These are phyloP conservation scores for Dipodomys ordii DNA, from an alignment of 2,113 vertebrate species.

Conservation along the genomic window DNA sequence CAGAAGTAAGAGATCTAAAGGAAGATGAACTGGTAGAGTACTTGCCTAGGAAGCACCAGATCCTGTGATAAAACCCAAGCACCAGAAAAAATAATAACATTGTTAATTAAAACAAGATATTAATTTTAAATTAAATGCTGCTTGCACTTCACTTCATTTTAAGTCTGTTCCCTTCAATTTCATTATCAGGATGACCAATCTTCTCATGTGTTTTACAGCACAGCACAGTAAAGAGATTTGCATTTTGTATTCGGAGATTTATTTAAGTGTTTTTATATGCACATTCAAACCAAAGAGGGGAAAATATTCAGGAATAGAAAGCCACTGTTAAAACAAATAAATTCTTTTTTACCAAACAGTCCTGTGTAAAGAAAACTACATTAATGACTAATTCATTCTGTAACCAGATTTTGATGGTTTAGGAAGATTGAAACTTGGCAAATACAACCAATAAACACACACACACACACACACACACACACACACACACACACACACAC, in stretches of 20 bases:
- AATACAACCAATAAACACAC: constrained; percentile 11
- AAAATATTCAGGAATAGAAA: constrained; percentile 37
- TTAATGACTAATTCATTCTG: constrained; percentile 3
- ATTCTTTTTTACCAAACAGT: constrained; percentile 46
- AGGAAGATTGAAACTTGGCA: neutral
- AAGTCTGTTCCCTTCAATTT: constrained; percentile 5
- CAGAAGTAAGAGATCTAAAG: no score
- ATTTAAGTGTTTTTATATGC: constrained; percentile 60
- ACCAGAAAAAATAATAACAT: neutral
- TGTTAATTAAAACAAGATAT: constrained; percentile 25
- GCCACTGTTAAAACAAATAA: constrained; percentile 54
- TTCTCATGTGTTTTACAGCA: constrained; percentile 48
- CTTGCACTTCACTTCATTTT: neutral
- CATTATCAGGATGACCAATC: neutral
- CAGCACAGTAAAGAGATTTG: constrained; percentile 58
- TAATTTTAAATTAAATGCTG: constrained; percentile 60
- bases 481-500: no score
- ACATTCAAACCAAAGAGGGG: constrained; percentile 56
- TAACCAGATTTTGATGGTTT: constrained; percentile 49
- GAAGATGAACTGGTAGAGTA: no score
- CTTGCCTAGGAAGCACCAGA: no score
- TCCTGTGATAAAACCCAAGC: no score
- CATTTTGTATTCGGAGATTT: constrained; percentile 67
- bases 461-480: no score
- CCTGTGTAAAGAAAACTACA: constrained; percentile 56